Evolutionary conservation across 2,888 invertebrate species (phyloP).

Genomic region (Prosopocoilus inquinatus): DNA sequence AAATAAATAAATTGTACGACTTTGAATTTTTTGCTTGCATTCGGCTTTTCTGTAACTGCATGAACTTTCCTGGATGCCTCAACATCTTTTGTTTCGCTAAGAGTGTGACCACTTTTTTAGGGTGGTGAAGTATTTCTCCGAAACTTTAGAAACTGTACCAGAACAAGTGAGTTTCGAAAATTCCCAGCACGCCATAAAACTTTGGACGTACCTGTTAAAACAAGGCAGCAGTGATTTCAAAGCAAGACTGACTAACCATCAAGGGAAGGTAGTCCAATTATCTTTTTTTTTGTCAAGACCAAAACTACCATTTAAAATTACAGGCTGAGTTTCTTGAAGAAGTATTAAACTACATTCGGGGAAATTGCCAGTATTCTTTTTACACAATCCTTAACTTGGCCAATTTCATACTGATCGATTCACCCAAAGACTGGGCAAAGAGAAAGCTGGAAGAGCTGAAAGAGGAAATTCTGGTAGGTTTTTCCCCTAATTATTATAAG

Average conservation of each 20-base stretch:
- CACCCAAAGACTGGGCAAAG: slow-evolving; percentile 2
- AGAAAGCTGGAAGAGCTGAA: slow-evolving; percentile 1
- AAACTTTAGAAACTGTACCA: background rate
- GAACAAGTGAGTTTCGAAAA: background rate
- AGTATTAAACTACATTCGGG: background rate
- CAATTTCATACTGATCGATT: background rate
- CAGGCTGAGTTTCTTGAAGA: slow-evolving; percentile 5
- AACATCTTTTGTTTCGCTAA: background rate
- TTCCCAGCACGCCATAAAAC: background rate
- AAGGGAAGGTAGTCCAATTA: no score
- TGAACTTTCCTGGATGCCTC: no score
- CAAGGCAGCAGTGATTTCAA: no score
- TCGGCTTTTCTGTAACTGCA: no score
- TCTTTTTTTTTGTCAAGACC: no score
- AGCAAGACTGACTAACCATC: no score
- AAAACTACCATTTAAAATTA: background rate
- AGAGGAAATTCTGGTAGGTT: slow-evolving; percentile 5
- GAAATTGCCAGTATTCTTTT: slow-evolving; percentile 1
- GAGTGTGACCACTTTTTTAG: background rate
- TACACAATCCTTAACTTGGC: slow-evolving; percentile 8
- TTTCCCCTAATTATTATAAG: no score
- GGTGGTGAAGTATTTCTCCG: background rate
- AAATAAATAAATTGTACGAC: background rate
- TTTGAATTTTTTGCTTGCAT: background rate
- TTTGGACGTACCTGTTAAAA: background rate